Evolutionary conservation across 2,888 invertebrate genomes (phyloP), one percentile per base, ranked within the genome.

Genomic region (Cheiracanthium punctorium): DNA sequence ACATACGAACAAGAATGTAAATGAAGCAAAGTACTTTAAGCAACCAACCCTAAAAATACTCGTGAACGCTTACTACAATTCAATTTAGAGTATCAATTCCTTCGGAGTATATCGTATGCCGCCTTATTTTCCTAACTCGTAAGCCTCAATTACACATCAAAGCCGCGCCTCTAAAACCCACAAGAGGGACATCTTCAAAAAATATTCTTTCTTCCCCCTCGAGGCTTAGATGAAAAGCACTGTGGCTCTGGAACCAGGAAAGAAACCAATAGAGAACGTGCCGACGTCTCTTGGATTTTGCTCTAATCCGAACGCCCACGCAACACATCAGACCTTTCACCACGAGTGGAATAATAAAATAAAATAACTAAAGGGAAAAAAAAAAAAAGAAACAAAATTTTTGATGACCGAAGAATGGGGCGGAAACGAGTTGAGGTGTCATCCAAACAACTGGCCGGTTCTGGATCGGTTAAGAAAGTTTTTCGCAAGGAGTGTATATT

Each of bases 391-490:
- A 58, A 58, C 1, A 4, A 58, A 58, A 58, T 24, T 58, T 58
- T 58, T 58, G 58, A 58, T 58, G 58, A 24, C 58, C 58, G 58
- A 58, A 58, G 58, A 58, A 58, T 58, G 58, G 58, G 58, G 14
- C 14, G 58, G 17, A 58, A 58, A 8, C 14, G 24, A 17, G 58
- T 20, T 58, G 58, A 58, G 58, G 58, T 58, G 58, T 58, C 58
- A 58, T 58, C 58, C 58, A 58, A 58, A 58, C 58, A 58, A 58
- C 58, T 24, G 58, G 58, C 24, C 58, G 58, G 58, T 58, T 58
- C 58, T 58, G 58, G 58, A 58, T 58, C 58, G 58, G 58, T 58
- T 58, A 58, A 58, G 58, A 17, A 17, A 5, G 58, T 24, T 58
- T 24, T n/a, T 2, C 2, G 48, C 17, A 5, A 58, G 17, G 20